phyloP scores from a whole-genome alignment of 2,113 vertebrate genomes.

The Phoxinus phoxinus region DNA sequence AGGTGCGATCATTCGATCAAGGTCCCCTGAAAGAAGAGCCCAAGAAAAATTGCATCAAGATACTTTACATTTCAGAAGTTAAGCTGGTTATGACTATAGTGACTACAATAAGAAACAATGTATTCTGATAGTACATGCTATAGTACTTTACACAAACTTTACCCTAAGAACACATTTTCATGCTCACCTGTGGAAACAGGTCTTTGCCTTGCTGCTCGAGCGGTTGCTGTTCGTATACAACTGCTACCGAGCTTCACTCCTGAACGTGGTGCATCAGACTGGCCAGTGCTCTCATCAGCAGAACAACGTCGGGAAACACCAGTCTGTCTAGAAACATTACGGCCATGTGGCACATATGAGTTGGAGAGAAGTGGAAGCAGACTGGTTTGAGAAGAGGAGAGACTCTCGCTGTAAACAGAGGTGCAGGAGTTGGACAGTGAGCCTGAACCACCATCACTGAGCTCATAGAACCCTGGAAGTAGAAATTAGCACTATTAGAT shows the following conservation, averaged over 20 bases:
- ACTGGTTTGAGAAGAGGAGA: conserved; percentile 80
- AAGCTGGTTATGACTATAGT: neutral
- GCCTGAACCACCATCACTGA: conserved; percentile 89
- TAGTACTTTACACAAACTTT: neutral
- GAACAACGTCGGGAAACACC: conserved; percentile 81
- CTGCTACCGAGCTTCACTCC: conserved; percentile 74
- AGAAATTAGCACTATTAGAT: conserved; percentile 28
- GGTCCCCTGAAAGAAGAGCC: conserved; percentile 81
- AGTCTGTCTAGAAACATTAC: conserved; percentile 59
- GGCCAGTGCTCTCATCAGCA: conserved; percentile 83
- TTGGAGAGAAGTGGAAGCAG: conserved; percentile 68
- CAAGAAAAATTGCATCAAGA: conserved; percentile 28
- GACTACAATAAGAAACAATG: neutral
- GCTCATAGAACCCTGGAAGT: conserved; percentile 89
- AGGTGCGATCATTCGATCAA: conserved; percentile 78
- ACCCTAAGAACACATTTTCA: neutral
- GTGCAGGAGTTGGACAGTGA: conserved; percentile 93
- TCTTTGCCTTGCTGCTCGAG: conserved; percentile 71
- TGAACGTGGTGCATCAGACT: conserved; percentile 67
- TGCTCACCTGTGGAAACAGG: conserved; percentile 92
- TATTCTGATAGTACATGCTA: too few species aligned
- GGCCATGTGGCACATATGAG: conserved; percentile 47
- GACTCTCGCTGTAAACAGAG: conserved; percentile 89
- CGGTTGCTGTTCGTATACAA: conserved; percentile 68
- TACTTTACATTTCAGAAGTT: conserved; percentile 31